Conservation (phyloP, 2,797 vertebrate genomes). For the Propithecus perrieri region DNA sequence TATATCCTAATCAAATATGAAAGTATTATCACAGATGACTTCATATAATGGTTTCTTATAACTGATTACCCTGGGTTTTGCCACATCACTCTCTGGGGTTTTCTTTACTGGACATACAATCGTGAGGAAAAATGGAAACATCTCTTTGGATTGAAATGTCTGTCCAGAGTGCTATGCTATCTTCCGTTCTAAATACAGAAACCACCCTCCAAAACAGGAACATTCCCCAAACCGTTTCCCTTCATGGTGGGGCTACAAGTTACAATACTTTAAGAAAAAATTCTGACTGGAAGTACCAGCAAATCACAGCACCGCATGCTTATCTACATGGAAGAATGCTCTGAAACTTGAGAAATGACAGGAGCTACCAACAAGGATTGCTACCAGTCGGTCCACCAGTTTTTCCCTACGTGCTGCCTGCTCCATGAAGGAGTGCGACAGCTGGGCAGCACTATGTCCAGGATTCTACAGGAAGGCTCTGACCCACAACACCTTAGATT, state of each 20-base stretch:
- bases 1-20: not conserved
- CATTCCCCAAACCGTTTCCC: not conserved
- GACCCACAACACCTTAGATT: not conserved
- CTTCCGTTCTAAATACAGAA: not conserved
- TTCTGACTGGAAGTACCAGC: not conserved
- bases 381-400: not conserved
- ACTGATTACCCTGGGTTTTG: not conserved
- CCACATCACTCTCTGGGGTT: not conserved
- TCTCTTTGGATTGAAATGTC: not conserved
- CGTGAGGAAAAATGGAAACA: not conserved
- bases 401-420: too few relatives aligned
- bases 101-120: not conserved
- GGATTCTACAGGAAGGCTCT: not conserved
- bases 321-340: not conserved
- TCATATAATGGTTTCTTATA: not conserved
- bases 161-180: not conserved
- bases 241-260: not conserved
- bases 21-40: not conserved
- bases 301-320: not conserved
- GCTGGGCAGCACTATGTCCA: too few relatives aligned
- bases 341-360: not conserved
- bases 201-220: not conserved
- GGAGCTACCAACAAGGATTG: not conserved
- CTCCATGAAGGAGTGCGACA: not conserved
- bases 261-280: not conserved